Conservation (phyloP, 2,797 vertebrate species). For the Vipera ursinii region DNA sequence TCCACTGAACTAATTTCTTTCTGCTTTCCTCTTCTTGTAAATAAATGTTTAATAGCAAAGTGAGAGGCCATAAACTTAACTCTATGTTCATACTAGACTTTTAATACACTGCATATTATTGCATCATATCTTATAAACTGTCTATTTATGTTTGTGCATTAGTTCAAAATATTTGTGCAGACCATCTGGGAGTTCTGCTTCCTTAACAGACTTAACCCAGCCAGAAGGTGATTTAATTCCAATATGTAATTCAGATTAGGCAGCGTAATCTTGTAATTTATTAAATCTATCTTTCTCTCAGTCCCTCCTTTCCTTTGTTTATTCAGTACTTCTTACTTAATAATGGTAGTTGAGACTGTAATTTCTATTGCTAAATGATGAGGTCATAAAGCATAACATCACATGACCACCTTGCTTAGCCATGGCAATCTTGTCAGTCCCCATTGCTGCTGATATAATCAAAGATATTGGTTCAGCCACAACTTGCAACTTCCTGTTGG, state of each 20-base stretch:
- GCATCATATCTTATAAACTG: neutral
- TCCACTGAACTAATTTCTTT: neutral
- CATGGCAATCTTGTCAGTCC: neutral
- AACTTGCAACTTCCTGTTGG: neutral
- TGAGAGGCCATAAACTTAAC: neutral
- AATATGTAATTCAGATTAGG: neutral
- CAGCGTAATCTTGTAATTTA: neutral
- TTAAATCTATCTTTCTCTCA: neutral
- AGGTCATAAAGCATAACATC: neutral
- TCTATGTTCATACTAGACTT: neutral
- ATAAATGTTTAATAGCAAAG: neutral
- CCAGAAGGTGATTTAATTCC: neutral
- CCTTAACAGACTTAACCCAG: neutral
- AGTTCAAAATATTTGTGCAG: neutral
- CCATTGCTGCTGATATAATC: neutral
- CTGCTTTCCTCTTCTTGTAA: neutral
- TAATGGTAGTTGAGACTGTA: neutral
- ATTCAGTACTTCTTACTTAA: neutral
- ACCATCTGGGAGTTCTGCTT: neutral
- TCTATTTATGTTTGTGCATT: neutral
- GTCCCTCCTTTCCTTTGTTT: neutral
- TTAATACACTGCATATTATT: neutral
- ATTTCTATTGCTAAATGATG: neutral
- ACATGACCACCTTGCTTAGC: neutral
- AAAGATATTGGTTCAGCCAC: neutral